A percentile compares a stretch with the other conserved stretches of the same genome.
Conservation (phyloP, 2,888 invertebrate species). For the Allolobophora icterica region DNA sequence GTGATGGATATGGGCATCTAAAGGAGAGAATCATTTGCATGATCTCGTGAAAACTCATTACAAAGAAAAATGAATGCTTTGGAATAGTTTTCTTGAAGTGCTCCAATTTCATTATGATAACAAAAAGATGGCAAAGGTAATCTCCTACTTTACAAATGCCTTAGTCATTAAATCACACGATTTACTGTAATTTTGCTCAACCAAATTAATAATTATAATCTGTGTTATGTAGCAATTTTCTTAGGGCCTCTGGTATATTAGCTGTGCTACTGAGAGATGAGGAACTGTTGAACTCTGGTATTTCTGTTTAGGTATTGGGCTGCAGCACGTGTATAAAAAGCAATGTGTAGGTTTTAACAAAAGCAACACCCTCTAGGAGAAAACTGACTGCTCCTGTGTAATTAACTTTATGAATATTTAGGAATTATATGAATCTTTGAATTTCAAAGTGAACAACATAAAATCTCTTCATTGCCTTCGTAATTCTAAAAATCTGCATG, state of each 20-base stretch:
- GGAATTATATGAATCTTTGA: neutral
- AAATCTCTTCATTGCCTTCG: neutral
- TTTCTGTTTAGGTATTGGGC: neutral
- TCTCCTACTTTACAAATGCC: neutral
- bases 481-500: neutral
- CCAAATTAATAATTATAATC: neutral
- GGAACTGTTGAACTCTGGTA: neutral
- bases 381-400: neutral
- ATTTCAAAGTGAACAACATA: constrained; percentile 2
- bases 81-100: neutral
- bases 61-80: neutral
- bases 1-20: neutral
- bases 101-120: neutral
- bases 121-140: neutral
- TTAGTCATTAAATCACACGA: neutral
- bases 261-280: neutral
- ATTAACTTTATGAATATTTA: neutral
- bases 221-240: neutral
- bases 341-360: neutral
- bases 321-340: neutral
- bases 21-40: neutral
- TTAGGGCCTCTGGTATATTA: neutral
- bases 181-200: constrained; percentile 14
- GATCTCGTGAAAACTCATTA: neutral
- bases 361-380: neutral